Evolutionary conservation across 1,140 invertebrate species (phyloP), one percentile per base, ranked within the genome.

Genomic region (Whitmania pigra): DNA sequence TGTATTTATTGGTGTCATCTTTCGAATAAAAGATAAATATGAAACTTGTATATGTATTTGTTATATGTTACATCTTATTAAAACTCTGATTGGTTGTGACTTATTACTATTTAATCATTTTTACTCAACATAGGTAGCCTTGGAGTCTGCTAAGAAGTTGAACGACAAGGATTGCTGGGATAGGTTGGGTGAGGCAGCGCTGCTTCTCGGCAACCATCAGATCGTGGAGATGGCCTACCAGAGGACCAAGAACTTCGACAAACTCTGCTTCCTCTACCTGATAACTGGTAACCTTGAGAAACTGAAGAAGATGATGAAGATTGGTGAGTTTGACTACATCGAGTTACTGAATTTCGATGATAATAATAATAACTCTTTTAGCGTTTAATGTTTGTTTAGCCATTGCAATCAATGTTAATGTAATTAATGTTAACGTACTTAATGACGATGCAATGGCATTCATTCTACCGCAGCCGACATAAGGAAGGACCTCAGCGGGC

Each of bases 191-290:
- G 89, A 97, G 80, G 91, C 93, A 0, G 96, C 96, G 0, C 80
- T 99, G 11, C 83, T 94, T 68, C 94, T 94, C 79, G 94, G 94
- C 22, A 96, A 97, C 81, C 92, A 95, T 83, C 92, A 95, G 84
- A 85, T 88, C 25, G 95, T 98, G 0, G 97, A 99, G 83, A 97
- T 98, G 93, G 96, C 94, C 75, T 99, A 99, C 83, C 96, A 99
- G 82, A 87, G 95, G 74, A 99, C 94, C 6, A 99, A 99, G 83
- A 97, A 97, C 84, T 99, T 99, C 83, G 94, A 99, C 80, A 98
- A 97, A 82, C 85, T 99, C 0, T 91, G 94, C 6, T 99, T 99
- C 84, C 85, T 99, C 13, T 99, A 99, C 82, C 84, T 99, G 9
- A 95, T 99, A 73, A 99, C 96, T 53, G 97, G 97, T 25, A 99